A percentile compares a stretch with the other conserved stretches of the same genome.
Evolutionary conservation across 2,113 vertebrate genomes (phyloP).

Genomic region (Pongo abelii): DNA sequence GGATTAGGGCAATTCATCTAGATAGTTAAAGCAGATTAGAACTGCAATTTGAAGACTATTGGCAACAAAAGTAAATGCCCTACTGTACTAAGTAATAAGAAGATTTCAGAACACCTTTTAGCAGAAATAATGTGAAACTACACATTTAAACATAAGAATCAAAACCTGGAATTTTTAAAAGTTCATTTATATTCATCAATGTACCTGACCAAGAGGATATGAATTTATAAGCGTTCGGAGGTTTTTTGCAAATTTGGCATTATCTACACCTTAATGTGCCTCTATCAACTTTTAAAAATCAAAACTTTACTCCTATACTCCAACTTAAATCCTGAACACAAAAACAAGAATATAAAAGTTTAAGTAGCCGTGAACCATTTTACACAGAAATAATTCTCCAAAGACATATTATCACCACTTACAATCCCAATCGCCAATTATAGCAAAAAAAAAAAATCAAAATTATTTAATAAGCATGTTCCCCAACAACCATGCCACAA

Average conservation of each 20-base stretch:
- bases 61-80: constrained; percentile 87
- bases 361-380: background rate
- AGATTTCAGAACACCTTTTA: constrained; percentile 74
- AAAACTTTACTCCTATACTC: constrained; percentile 33
- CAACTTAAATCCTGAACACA: background rate
- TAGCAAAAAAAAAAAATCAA: constrained; percentile 54
- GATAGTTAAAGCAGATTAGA: constrained; percentile 92
- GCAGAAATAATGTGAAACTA: constrained; percentile 47
- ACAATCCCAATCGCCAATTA: background rate
- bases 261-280: background rate
- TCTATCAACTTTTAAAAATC: background rate
- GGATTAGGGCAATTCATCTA: constrained; percentile 92
- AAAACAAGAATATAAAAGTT: background rate
- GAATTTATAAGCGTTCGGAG: background rate
- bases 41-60: constrained; percentile 88
- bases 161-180: constrained; percentile 18
- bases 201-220: background rate
- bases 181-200: background rate
- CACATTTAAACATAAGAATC: constrained; percentile 50
- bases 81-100: constrained; percentile 87
- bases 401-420: background rate
- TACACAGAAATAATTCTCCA: background rate
- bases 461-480: constrained; percentile 60
- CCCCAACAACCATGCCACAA: constrained; percentile 56
- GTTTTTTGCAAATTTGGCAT: background rate